phyloP scores from a whole-genome alignment of 2,113 vertebrate species.

The Myotis yumanensis region DNA sequence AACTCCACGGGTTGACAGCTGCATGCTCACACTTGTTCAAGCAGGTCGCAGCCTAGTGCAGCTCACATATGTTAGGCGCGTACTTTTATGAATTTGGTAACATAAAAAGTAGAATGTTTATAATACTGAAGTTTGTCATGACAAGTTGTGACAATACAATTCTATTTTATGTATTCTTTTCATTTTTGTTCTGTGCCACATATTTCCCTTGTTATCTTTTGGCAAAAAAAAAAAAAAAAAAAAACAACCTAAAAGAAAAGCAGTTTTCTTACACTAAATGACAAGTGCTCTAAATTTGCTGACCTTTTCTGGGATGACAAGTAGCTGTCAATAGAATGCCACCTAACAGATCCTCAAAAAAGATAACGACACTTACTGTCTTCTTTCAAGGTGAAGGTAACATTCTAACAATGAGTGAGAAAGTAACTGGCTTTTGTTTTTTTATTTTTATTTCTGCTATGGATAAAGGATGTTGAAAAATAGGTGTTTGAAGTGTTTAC shows the following conservation, averaged over 20 bases:
- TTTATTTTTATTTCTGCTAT: neutral
- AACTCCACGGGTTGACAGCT: neutral
- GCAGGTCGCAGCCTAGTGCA: accelerated
- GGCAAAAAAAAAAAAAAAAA: neutral
- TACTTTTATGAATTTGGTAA: neutral
- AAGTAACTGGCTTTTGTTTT: neutral
- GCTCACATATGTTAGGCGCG: neutral
- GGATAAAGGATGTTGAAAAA: neutral
- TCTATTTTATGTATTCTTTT: neutral
- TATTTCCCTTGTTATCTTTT: conserved; percentile 37
- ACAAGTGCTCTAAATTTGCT: conserved; percentile 35
- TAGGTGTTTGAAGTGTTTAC: neutral
- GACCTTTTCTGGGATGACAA: conserved; percentile 55
- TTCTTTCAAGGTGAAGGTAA: conserved; percentile 36
- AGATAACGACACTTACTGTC: conserved; percentile 30
- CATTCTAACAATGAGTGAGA: neutral
- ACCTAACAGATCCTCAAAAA: conserved; percentile 22
- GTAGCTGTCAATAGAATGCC: conserved; percentile 9
- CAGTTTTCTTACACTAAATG: conserved; percentile 46
- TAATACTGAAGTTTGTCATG: neutral
- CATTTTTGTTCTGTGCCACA: neutral
- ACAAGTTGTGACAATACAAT: neutral
- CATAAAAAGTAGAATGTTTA: neutral
- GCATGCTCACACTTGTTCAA: neutral
- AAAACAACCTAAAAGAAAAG: neutral